These are phyloP conservation scores for Sinocyclocheilus maitianheensis DNA, from an alignment of 2,113 vertebrate species.

Conservation along the genomic window DNA sequence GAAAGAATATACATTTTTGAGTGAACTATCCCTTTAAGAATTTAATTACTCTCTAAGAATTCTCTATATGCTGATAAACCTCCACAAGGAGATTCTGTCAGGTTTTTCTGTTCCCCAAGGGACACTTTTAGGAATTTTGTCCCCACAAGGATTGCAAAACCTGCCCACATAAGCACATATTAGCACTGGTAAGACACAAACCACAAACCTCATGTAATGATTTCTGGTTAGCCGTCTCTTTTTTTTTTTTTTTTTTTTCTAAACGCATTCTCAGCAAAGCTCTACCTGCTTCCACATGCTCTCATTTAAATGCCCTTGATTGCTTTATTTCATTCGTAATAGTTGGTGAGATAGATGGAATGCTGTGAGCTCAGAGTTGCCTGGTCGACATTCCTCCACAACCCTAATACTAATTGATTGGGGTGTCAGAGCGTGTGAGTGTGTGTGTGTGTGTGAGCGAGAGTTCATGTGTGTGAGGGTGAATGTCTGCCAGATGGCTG, in stretches of 20 bases:
- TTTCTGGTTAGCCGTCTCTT: not conserved
- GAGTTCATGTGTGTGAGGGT: slow-evolving; percentile 44
- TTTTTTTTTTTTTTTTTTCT: not conserved
- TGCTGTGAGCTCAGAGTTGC: slow-evolving; percentile 61
- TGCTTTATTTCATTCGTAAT: slow-evolving; percentile 16
- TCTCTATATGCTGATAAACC: not conserved
- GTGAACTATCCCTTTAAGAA: not conserved
- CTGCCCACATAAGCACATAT: slow-evolving; percentile 32
- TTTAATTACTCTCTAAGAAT: not conserved
- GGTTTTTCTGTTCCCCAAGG: not conserved
- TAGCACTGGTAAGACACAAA: slow-evolving; percentile 25
- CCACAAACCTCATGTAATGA: not conserved
- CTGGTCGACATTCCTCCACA: slow-evolving; percentile 68
- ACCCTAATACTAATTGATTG: slow-evolving; percentile 71
- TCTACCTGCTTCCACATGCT: not conserved
- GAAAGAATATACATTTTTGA: not conserved
- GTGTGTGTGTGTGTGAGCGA: slow-evolving; percentile 50
- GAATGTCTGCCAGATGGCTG: slow-evolving; percentile 65
- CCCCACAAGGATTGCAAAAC: slow-evolving; percentile 14
- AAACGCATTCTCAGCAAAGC: not conserved
- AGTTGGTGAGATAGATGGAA: slow-evolving; percentile 41
- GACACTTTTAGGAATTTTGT: slow-evolving; percentile 11
- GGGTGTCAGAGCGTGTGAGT: slow-evolving; percentile 1
- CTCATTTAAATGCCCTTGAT: slow-evolving; percentile 25
- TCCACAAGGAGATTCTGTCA: not conserved